Base-by-base conservation (phyloP, 2,888 invertebrate genomes). In the Belgica antarctica region DNA sequence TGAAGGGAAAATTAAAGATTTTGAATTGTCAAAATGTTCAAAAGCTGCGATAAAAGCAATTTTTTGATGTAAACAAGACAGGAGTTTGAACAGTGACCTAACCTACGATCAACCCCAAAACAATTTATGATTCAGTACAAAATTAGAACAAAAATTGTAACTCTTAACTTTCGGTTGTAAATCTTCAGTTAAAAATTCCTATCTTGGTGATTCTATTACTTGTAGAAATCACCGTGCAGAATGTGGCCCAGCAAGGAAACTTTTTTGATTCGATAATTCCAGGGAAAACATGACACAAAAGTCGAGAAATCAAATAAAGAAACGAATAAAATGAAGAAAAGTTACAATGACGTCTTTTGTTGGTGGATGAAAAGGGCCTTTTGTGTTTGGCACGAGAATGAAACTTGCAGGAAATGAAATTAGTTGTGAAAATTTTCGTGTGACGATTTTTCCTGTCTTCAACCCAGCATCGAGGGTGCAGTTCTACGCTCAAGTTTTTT, bases 381-480 rank as follows among this genome's bases (percentile, higher is more conserved):
- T 61, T 61, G 5, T 62, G 22, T n/a, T 36, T 3, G n/a, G 28
- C 52, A 17, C 12, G 52, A 52, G 7, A 52, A 12, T 12, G n/a
- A 62, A 17, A 4, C 27, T 66, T 34, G 24, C 68, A 68, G 68
- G 68, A 68, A 68, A 68, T 57, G 19, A 68, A 68, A 68, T 68
- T 68, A 68, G 52, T 57, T 41, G 28, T 47, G n/a, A 22, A 22
- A 52, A 22, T 52, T 28, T 52, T 57, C 24, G 25, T 66, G 24
- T 19, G 52, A 52, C 2, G 24, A 22, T 24, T 59, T 46, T 46
- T 46, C 8, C 4, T 46, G 5, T 46, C 5, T 15, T 7, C 17
- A 7, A 7, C 12, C 12, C 34, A 31, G 5, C n/a, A n/a, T 5
- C 34, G 34, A 31, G 46, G 8, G 46, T 46, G 46, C 46, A 46